Conservation (phyloP, 2,888 invertebrate genomes). For the Aphelenchoides bicaudatus region DNA sequence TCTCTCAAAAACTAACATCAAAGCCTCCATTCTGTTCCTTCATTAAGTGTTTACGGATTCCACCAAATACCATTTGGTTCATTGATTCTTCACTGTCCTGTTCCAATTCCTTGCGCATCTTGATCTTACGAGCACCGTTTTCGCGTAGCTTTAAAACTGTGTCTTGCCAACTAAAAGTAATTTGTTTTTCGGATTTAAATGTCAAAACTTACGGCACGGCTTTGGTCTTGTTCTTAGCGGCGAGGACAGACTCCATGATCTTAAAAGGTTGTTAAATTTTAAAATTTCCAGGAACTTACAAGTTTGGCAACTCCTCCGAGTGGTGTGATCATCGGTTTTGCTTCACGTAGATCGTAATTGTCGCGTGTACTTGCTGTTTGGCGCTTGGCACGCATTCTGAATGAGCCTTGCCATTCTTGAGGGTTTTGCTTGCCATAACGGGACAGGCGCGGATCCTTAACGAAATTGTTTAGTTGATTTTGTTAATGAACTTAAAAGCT, state of each 20-base stretch:
- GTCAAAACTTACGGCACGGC: not conserved
- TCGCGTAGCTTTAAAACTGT: slow-evolving; percentile 18
- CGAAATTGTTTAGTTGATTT: not conserved
- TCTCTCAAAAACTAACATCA: too few relatives aligned
- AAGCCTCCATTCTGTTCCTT: slow-evolving; percentile 1
- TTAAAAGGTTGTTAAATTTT: too few relatives aligned
- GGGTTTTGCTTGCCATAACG: slow-evolving; percentile 10
- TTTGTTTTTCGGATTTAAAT: not conserved
- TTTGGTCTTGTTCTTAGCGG: slow-evolving; percentile 21
- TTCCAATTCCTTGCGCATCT: slow-evolving; percentile 7
- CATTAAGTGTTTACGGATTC: slow-evolving; percentile 2
- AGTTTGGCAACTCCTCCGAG: slow-evolving; percentile 16
- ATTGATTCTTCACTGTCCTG: slow-evolving; percentile 15
- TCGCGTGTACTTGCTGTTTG: not conserved
- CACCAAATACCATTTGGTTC: slow-evolving; percentile 15
- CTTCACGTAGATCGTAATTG: not conserved
- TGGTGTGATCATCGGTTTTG: not conserved
- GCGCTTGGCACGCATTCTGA: slow-evolving; percentile 7
- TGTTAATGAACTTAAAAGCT: not conserved
- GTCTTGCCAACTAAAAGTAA: slow-evolving; percentile 25
- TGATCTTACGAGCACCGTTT: slow-evolving; percentile 8
- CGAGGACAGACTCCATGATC: slow-evolving; percentile 11
- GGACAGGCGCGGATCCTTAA: not conserved
- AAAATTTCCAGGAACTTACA: too few relatives aligned
- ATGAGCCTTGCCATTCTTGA: not conserved